Evolutionary conservation across 1,140 invertebrate genomes (phyloP), one percentile per base, ranked within the genome.

Genomic region (Vanessa atalanta): DNA sequence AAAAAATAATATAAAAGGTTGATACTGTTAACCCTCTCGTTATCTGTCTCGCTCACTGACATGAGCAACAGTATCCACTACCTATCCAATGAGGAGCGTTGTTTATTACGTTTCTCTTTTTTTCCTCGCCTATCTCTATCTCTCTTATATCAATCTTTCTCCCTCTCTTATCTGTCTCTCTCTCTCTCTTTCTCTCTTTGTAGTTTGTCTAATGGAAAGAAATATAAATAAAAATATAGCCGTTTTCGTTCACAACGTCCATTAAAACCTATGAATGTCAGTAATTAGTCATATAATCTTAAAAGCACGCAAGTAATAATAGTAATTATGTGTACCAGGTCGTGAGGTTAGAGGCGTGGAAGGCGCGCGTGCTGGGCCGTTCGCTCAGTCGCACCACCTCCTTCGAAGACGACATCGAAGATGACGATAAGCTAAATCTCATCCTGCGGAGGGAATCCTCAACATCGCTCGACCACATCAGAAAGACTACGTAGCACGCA

Each of bases 311-410:
- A 31, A 31, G 26, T 2, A 15, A 50, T 43, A 1, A 50, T 50
- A 50, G 15, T 15, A 14, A 4, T 14, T 20, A 15, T 53, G 15
- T 53, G 50, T 57, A 26, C 20, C 82, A 95, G 95, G 94, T 95
- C 92, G 94, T 95, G 94, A 95, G 95, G 85, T 85, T 95, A 91
- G 94, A 95, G 81, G 93, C 93, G 63, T 94, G 94, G 93, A 95
- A 94, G 75, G 81, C 88, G 12, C 85, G 89, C n/a, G 85, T 88
- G 1, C 69, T 85, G 53, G 88, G 89, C 12, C 86, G 80, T 64
- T 83, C 83, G 15, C 80, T 89, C 47, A 82, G 76, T 48, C 85
- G 88, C 48, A 79, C 83, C 7, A 79, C 86, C 50, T 92, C 89
- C 14, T 69, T 88, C 3, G 89, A 91, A 50, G 90, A 92, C n/a